phyloP scores from a whole-genome alignment of 2,113 vertebrate species.

The Oncorhynchus tshawytscha region DNA sequence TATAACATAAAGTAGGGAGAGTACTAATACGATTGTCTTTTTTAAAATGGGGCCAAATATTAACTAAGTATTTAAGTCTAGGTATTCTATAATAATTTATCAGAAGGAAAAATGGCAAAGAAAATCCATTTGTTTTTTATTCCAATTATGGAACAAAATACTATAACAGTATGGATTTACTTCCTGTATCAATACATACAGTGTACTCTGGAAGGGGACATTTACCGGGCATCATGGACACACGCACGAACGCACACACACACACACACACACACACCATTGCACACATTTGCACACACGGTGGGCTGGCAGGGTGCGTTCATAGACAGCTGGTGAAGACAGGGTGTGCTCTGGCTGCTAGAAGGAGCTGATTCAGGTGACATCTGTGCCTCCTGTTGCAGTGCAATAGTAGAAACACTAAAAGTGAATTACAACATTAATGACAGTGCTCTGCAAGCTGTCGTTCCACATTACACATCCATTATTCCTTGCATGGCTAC shows the following conservation, averaged over 20 bases:
- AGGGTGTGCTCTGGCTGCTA: constrained; percentile 62
- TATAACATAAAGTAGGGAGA: background rate
- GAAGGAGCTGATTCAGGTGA: constrained; percentile 68
- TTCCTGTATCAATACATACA: background rate
- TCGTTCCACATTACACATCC: constrained; percentile 64
- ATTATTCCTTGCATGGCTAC: constrained; percentile 62
- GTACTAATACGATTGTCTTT: background rate
- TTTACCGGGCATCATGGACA: background rate
- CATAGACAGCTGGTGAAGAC: constrained; percentile 62
- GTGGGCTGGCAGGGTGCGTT: constrained; percentile 53
- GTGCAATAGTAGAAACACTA: constrained; percentile 66
- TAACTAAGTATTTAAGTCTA: too few relatives aligned
- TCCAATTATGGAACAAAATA: background rate
- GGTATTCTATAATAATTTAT: too few relatives aligned
- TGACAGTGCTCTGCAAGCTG: constrained; percentile 71
- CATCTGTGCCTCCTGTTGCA: constrained; percentile 71
- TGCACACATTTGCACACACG: constrained; percentile 2
- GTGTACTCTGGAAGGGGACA: background rate
- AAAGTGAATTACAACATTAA: constrained; percentile 74
- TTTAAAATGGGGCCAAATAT: background rate
- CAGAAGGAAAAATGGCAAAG: too few relatives aligned
- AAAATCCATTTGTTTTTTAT: background rate
- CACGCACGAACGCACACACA: constrained; percentile 22
- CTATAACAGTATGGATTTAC: background rate
- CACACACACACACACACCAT: constrained; percentile 25